Percentiles rank a stretch among this genome's conserved stretches.
Evolutionary conservation across 2,113 vertebrate genomes (phyloP).

Genomic region (Equus quagga): DNA sequence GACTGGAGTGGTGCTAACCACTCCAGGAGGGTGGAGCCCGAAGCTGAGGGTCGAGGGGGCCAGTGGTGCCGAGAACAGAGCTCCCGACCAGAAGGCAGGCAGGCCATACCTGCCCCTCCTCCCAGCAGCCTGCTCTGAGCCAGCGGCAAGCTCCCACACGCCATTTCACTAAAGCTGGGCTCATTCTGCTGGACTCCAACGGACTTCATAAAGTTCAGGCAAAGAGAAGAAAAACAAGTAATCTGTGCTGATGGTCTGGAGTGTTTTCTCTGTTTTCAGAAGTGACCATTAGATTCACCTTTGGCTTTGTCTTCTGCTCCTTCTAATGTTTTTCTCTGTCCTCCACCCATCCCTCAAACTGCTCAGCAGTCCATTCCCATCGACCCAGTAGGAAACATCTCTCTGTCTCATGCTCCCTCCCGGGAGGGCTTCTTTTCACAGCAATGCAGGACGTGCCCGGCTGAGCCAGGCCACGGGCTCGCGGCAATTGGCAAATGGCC

Average conservation of each 20-base stretch:
- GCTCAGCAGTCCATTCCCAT: not conserved
- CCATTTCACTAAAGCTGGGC: not conserved
- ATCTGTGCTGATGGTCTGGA: not conserved
- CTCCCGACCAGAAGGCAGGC: not conserved
- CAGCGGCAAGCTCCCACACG: fast-evolving
- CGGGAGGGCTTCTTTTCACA: slow-evolving; percentile 47
- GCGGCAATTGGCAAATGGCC: not conserved
- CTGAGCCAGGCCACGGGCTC: slow-evolving; percentile 56
- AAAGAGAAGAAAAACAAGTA: not conserved
- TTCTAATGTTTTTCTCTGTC: not conserved
- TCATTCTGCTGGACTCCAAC: slow-evolving; percentile 26
- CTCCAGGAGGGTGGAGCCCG: not conserved
- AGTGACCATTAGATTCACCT: not conserved
- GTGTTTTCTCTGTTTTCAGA: slow-evolving; percentile 28
- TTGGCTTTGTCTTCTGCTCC: not conserved
- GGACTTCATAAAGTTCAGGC: not conserved
- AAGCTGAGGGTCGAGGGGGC: not conserved
- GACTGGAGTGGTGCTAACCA: not conserved
- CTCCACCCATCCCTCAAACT: not conserved
- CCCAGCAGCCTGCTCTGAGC: not conserved
- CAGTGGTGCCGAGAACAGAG: not conserved
- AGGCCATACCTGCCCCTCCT: not conserved
- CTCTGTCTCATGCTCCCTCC: not conserved
- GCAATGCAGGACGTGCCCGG: not conserved
- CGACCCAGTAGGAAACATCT: not conserved